phyloP scores from a whole-genome alignment of 1,140 invertebrate species.

The Saccostrea glomerata region DNA sequence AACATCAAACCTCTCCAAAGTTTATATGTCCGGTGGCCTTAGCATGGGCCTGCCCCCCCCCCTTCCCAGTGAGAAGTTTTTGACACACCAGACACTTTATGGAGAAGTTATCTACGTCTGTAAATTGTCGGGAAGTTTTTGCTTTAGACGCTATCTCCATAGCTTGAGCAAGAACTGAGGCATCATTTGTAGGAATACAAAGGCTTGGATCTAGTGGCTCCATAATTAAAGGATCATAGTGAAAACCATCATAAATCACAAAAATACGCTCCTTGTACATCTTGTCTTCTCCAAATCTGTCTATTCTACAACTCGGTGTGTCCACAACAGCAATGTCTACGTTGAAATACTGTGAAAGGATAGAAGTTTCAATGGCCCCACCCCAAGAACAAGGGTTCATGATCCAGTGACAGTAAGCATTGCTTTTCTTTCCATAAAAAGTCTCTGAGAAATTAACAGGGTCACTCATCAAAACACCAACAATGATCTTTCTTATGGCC shows the following conservation, averaged over 20 bases:
- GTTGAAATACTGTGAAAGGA: slow-evolving; percentile 92
- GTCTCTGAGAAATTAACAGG: slow-evolving; percentile 90
- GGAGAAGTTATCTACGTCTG: slow-evolving; percentile 92
- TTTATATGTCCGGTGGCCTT: slow-evolving; percentile 90
- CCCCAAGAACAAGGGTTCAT: slow-evolving; percentile 87
- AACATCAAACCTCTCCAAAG: slow-evolving; percentile 86
- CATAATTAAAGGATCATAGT: slow-evolving; percentile 95
- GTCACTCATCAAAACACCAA: slow-evolving; percentile 88
- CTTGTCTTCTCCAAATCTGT: slow-evolving; percentile 95
- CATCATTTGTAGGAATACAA: slow-evolving; percentile 88
- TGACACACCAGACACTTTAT: slow-evolving; percentile 90
- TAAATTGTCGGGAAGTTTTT: slow-evolving; percentile 91
- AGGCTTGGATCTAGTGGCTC: slow-evolving; percentile 82
- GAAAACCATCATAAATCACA: slow-evolving; percentile 96
- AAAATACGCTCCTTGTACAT: slow-evolving; percentile 91
- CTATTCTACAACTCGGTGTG: slow-evolving; percentile 92
- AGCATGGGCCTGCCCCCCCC: slow-evolving; percentile 90
- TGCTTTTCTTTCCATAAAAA: slow-evolving; percentile 90
- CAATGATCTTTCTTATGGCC: slow-evolving; percentile 91
- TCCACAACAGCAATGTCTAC: slow-evolving; percentile 97
- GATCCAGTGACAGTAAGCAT: slow-evolving; percentile 88
- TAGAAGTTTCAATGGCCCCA: slow-evolving; percentile 95
- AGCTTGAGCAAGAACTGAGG: slow-evolving; percentile 87
- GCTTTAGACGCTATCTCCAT: slow-evolving; percentile 91
- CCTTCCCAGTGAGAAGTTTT: slow-evolving; percentile 86